Evolutionary conservation across 2,888 invertebrate species (phyloP), one percentile per base, ranked within the genome.

Genomic region (Macroteleia sp.): DNA sequence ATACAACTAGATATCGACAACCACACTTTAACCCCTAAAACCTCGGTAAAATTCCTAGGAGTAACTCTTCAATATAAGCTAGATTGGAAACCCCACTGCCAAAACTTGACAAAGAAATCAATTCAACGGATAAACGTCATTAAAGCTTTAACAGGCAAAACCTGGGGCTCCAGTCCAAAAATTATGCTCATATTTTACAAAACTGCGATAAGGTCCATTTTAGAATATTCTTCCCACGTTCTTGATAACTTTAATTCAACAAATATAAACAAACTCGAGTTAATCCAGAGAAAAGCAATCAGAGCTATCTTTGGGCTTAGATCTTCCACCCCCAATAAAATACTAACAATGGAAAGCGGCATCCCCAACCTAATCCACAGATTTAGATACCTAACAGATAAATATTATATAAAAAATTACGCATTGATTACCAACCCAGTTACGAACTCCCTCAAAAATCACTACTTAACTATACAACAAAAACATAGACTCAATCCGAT

Each of bases 21-120:
- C 6, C 25, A 25, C 4, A 25, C 6, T 25, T 6, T 25, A 25
- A 25, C 3, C 6, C 25, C 25, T 5, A 5, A 6, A 5, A 25
- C 25, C 6, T 25, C 25, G 6, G 3, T 25, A 25, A 25, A 25
- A 6, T 25, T 25, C 6, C 25, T 25, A 5, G 25, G 25, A 3
- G 6, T 25, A 3, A 25, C 25, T 25, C 3, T 25, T 25, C 34
- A 67, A 8, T 46, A 57, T 12, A 57, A 57, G 32, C 30, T 57
- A 9, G n/a, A 48, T 6, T 69, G 67, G 67, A 48, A 39, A 48
- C 56, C 46, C 14, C 48, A 69, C 22, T 12, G 48, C 1, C 10
- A 22, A 3, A 0, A 17, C 1, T 2, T 57, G 0, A n/a, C 30
- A 5, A 12, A 12, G n/a, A 56, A 46, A 12, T 6, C 20, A 1